Conservation (phyloP, 2,113 vertebrate species). For the Urocitellus parryii region DNA sequence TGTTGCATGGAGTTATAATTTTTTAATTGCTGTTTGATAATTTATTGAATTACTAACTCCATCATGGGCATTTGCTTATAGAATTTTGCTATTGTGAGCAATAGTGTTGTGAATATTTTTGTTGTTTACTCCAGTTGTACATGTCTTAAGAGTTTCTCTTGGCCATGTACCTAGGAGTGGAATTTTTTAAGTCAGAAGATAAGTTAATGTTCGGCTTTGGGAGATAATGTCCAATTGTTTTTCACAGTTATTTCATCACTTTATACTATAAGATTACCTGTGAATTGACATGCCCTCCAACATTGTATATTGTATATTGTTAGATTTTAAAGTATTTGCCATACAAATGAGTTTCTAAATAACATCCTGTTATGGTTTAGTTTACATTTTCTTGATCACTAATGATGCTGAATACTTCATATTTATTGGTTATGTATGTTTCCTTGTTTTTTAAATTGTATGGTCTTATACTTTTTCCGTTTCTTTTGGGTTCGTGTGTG, state of each 20-base stretch:
- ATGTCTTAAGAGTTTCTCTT: background rate
- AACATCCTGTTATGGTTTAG: background rate
- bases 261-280: background rate
- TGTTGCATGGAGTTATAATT: background rate
- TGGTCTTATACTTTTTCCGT: background rate
- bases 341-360: background rate
- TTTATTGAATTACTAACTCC: background rate
- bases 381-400: slow-evolving; percentile 25
- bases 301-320: background rate
- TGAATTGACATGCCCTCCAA: background rate
- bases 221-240: background rate
- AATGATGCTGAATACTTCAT: background rate
- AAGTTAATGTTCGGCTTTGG: background rate
- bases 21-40: background rate
- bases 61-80: background rate
- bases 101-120: background rate
- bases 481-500: slow-evolving; percentile 10
- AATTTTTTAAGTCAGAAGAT: background rate
- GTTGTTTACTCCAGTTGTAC: background rate
- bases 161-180: background rate
- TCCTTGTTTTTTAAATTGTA: background rate
- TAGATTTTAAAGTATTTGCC: background rate
- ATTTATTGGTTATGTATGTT: background rate
- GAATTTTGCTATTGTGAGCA: background rate
- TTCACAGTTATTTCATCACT: background rate